Percentiles rank a stretch among this genome's conserved stretches.
Conservation (phyloP, 2,113 vertebrate genomes). For the Grallaria varia region DNA sequence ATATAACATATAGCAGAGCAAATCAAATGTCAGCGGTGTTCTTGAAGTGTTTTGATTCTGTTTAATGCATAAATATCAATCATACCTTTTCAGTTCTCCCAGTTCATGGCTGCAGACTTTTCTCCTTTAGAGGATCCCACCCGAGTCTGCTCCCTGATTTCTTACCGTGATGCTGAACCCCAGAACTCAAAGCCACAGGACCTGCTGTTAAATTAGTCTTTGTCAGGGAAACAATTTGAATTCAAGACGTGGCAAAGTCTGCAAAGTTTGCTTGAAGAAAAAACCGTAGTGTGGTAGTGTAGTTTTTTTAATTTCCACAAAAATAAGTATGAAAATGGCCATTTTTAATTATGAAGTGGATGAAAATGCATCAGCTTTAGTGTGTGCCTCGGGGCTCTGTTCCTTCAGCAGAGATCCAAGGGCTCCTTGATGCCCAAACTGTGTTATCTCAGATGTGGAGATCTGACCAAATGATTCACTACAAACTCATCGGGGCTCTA, state of each 20-base stretch:
- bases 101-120: not conserved
- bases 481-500: not conserved
- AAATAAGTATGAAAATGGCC: not conserved
- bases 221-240: not conserved
- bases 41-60: not conserved
- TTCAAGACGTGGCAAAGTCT: not conserved
- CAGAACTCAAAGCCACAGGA: accelerated
- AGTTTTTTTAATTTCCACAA: not conserved
- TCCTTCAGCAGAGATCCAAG: conserved; percentile 18
- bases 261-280: accelerated
- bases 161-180: not conserved
- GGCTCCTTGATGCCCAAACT: not conserved
- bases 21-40: not conserved
- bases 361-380: not conserved
- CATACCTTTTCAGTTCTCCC: not conserved
- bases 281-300: not conserved
- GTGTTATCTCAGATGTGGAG: not conserved
- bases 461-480: not conserved
- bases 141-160: not conserved
- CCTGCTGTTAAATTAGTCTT: not conserved
- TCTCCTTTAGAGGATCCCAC: not conserved
- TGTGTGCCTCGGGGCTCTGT: not conserved
- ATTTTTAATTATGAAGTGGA: not conserved
- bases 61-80: not conserved
- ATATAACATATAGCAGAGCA: not conserved